Evolutionary conservation across 30 jellyfish, hydroid and myxozoan genomes (phyloP), one percentile per base, ranked within the genome.

Genomic region (Pelagia noctiluca): DNA sequence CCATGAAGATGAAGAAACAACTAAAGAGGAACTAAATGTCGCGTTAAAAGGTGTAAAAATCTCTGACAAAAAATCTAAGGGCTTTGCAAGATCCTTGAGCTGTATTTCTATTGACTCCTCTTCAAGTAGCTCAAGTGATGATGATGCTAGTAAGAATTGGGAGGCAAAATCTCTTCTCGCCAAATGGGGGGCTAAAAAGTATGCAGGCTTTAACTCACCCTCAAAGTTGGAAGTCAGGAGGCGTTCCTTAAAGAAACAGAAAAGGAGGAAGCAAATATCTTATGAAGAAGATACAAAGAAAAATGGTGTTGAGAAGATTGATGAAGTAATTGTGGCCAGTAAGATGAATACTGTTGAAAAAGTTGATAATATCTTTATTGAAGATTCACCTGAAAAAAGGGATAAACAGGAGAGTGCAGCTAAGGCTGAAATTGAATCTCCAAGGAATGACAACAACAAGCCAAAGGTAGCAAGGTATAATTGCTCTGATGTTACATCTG

Each of bases 131-230:
- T 52, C 68, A 19, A 19, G 26, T 19, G 26, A 30, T 19, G 2
- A 25, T 10, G 68, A 52, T 25, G 28, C 28, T 69, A 83, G 65
- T 13, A n/a, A 8, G 5, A 83, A 80, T 50, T 8, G n/a, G 31
- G 52, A 46, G 36, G 73, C 83, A 42, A 66, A 50, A 31, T 60
- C 68, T n/a, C 63, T 80, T 12, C 35, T 80, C 10, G 83, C 75
- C 0, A 80, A 80, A 64, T 80, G 90, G 90, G 65, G 82, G 13
- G 83, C 46, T 21, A 63, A 36, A 50, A 22, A 53, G 22, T 36
- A 34, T 16, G 10, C 72, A 42, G 16, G 16, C 12, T 42, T 54
- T 34, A 25, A 1, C 87, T 22, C 53, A 53, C 11, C 3, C 26
- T 4, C 18, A 50, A 32, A 48, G 38, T 49, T 8, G 36, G 38